Conservation (phyloP, 2,113 vertebrate genomes). For the Pygoscelis adeliae region DNA sequence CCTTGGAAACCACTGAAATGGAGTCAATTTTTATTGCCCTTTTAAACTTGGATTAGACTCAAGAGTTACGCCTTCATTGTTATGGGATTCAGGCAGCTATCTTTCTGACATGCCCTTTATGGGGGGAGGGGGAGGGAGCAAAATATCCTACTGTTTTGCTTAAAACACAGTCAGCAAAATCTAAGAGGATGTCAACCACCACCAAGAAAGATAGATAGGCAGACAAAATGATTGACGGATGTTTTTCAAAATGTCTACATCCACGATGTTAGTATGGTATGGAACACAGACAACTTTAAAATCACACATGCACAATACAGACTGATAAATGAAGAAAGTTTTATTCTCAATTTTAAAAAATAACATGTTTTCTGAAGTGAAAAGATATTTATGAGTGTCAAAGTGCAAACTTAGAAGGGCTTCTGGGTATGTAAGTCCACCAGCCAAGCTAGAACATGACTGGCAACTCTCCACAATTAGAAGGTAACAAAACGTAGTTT, state of each 20-base stretch:
- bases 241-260: background rate
- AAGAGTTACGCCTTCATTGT: background rate
- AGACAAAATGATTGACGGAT: background rate
- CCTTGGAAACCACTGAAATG: background rate
- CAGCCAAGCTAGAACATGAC: background rate
- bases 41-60: background rate
- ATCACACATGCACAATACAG: background rate
- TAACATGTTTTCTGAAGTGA: background rate
- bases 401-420: background rate
- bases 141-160: background rate
- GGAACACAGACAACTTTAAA: background rate
- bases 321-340: background rate
- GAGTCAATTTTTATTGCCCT: background rate
- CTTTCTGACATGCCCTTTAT: background rate
- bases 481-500: background rate
- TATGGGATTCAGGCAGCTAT: background rate
- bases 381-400: background rate
- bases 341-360: background rate
- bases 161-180: background rate
- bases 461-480: background rate
- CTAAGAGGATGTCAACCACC: background rate
- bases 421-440: background rate
- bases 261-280: accelerated
- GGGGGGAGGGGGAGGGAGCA: no score
- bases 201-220: background rate